These are phyloP conservation scores for Pristis pectinata DNA, from an alignment of 2,797 vertebrate species.

Conservation along the genomic window DNA sequence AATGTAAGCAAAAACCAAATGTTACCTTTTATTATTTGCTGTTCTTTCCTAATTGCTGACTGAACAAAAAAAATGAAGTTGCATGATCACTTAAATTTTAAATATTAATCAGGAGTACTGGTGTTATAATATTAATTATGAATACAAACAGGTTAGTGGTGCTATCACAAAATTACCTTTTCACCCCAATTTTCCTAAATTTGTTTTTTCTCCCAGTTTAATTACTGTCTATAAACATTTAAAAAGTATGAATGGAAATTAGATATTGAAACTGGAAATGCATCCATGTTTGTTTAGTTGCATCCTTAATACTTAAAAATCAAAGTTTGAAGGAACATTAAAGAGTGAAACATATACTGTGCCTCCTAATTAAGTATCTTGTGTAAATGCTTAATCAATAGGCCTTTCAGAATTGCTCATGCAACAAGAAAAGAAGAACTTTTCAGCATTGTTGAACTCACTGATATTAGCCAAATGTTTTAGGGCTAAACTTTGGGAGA, in stretches of 20 bases:
- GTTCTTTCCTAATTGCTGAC: not conserved
- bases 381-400: slow-evolving; percentile 49
- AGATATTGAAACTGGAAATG: not conserved
- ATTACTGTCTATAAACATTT: not conserved
- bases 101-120: not conserved
- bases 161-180: not conserved
- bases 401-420: slow-evolving; percentile 83
- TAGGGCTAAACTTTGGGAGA: slow-evolving; percentile 90
- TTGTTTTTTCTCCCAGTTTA: not conserved
- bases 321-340: not conserved
- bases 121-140: not conserved
- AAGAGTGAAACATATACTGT: not conserved
- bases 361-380: not conserved
- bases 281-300: not conserved
- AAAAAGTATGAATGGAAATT: not conserved
- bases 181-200: not conserved
- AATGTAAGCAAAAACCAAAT: slow-evolving; percentile 66
- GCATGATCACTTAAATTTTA: no score
- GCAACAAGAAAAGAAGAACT: slow-evolving; percentile 64
- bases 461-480: slow-evolving; percentile 91
- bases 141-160: not conserved
- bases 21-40: not conserved
- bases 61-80: slow-evolving; percentile 10
- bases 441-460: slow-evolving; percentile 72
- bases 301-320: not conserved